These are phyloP conservation scores for Bufotes viridis DNA, from an alignment of 2,797 vertebrate species.

Conservation along the genomic window DNA sequence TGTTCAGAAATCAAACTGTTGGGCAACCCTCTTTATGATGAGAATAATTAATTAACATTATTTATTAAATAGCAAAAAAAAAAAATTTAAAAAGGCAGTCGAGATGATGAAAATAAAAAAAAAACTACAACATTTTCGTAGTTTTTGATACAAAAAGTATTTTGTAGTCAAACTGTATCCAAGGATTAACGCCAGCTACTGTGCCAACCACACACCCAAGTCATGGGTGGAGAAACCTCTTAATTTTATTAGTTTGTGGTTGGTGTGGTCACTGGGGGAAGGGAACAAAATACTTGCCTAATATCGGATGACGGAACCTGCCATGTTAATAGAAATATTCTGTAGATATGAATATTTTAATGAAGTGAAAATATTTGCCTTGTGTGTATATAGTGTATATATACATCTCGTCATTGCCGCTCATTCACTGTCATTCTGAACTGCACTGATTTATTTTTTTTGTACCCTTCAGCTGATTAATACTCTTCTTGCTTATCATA, in stretches of 20 bases:
- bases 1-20: neutral
- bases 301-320: neutral
- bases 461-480: neutral
- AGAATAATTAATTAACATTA: neutral
- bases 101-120: conserved; percentile 4
- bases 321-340: conserved; percentile 32
- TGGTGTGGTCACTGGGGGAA: neutral
- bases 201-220: neutral
- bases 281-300: neutral
- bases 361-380: conserved; percentile 5
- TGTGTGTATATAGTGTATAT: conserved; percentile 48
- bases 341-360: conserved; percentile 56
- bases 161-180: neutral
- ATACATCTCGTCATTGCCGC: conserved; percentile 29
- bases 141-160: conserved; percentile 7
- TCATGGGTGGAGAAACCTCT: neutral
- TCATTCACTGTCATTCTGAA: conserved; percentile 21
- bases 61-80: conserved; percentile 3
- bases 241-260: neutral
- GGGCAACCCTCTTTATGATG: neutral
- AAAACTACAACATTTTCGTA: neutral
- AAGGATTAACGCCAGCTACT: neutral
- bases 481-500: neutral
- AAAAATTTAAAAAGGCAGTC: neutral
- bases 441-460: conserved; percentile 46